These are phyloP conservation scores for Hirudinaria manillensis DNA, from an alignment of 2,888 invertebrate species.

Conservation along the genomic window DNA sequence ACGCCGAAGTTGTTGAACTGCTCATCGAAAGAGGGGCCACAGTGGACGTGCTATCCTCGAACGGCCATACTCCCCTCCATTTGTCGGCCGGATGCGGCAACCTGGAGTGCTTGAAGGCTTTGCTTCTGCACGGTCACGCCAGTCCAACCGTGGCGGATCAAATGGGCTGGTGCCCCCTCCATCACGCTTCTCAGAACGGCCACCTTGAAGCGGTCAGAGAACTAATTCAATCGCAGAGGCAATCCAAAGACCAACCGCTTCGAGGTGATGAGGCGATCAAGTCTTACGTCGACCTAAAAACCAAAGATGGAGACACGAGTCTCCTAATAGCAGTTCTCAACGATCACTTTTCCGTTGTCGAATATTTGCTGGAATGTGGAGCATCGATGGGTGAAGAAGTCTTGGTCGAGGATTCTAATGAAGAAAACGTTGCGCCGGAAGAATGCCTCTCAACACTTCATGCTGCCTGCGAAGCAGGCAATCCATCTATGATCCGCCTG, in stretches of 20 bases:
- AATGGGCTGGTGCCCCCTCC: conserved; percentile 39
- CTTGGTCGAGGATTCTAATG: background rate
- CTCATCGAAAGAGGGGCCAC: conserved; percentile 37
- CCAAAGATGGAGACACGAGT: conserved; percentile 39
- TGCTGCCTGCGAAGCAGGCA: conserved; percentile 37
- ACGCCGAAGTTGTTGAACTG: conserved; percentile 33
- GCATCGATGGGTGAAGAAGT: background rate
- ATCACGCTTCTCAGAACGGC: conserved; percentile 41
- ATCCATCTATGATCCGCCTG: conserved; percentile 31
- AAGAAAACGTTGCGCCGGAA: conserved; percentile 26
- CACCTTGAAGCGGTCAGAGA: conserved; percentile 34
- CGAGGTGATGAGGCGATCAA: background rate
- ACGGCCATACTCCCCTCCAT: conserved; percentile 41
- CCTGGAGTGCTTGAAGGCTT: conserved; percentile 35
- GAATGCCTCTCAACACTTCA: conserved; percentile 38
- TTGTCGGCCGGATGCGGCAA: conserved; percentile 41
- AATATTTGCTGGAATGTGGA: background rate
- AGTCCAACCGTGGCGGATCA: conserved; percentile 30
- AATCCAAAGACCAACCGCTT: background rate
- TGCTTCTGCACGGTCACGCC: conserved; percentile 34
- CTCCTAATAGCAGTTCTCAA: conserved; percentile 41
- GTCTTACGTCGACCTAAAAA: conserved; percentile 34
- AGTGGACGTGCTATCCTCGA: conserved; percentile 34
- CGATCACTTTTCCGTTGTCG: conserved; percentile 33
- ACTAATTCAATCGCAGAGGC: conserved; percentile 21